Conservation (phyloP, 2,113 vertebrate genomes). For the Heloderma charlesbogerti region DNA sequence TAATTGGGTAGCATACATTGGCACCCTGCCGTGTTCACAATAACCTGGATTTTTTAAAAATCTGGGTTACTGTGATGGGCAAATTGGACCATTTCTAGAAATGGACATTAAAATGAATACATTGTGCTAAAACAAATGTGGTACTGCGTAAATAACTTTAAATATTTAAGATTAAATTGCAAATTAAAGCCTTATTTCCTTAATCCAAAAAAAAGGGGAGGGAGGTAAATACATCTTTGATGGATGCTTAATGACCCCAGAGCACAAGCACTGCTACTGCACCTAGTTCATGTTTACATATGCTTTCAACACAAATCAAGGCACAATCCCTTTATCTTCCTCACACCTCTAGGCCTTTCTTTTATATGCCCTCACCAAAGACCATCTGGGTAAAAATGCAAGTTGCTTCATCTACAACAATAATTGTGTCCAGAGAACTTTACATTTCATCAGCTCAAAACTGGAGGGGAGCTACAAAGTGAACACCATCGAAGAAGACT, state of each 20-base stretch:
- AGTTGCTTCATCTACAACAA: neutral
- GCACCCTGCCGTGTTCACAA: too few species aligned
- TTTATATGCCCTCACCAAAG: too few species aligned
- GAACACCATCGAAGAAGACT: neutral
- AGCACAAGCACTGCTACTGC: neutral
- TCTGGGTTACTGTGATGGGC: too few species aligned
- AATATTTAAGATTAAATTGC: neutral
- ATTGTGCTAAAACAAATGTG: neutral
- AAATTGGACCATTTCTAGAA: neutral
- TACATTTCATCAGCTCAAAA: neutral
- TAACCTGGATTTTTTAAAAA: too few species aligned
- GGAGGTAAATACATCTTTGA: constrained; percentile 38
- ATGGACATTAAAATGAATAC: neutral
- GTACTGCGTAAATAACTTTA: too few species aligned
- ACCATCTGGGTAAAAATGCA: neutral
- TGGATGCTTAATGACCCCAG: neutral
- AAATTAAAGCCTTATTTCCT: neutral
- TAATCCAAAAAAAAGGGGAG: constrained; percentile 43
- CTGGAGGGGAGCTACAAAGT: neutral
- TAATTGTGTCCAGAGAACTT: neutral
- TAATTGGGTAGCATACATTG: too few species aligned
- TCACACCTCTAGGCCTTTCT: neutral
- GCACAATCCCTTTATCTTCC: too few species aligned
- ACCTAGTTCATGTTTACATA: neutral
- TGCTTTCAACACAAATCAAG: neutral